Conservation (phyloP, 2,797 vertebrate genomes). For the Sebastes umbrosus region DNA sequence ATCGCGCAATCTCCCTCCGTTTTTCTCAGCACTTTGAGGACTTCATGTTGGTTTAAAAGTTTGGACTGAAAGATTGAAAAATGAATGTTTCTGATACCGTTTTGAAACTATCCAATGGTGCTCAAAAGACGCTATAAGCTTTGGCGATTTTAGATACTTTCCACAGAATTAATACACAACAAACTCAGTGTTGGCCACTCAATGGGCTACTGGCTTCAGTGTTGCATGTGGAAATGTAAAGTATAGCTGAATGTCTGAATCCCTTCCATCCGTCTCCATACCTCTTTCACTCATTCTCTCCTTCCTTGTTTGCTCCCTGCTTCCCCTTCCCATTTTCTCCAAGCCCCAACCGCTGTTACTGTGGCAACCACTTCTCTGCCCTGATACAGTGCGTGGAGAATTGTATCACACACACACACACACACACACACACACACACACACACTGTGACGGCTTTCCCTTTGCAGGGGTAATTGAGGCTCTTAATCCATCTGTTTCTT, state of each 20-base stretch:
- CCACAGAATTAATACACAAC: background rate
- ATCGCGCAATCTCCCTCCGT: background rate
- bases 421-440: conserved; percentile 2
- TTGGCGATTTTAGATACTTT: background rate
- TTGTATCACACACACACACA: conserved; percentile 39
- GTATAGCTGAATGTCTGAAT: background rate
- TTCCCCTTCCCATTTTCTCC: conserved; percentile 38
- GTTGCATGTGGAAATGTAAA: background rate
- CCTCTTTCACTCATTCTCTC: background rate
- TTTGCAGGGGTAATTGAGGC: conserved; percentile 71
- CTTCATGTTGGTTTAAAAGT: background rate
- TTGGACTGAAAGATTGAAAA: background rate
- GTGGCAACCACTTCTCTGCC: conserved; percentile 75
- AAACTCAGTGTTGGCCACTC: background rate
- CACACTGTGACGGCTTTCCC: conserved; percentile 28
- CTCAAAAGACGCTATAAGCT: background rate
- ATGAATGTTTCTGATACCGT: background rate
- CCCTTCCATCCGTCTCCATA: conserved; percentile 3
- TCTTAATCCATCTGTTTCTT: conserved; percentile 75
- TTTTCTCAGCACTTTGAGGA: background rate
- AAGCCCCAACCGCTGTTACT: conserved; percentile 67
- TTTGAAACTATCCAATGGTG: background rate
- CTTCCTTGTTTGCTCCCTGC: conserved; percentile 34
- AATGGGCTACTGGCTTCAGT: background rate
- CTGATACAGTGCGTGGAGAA: conserved; percentile 52